Base-by-base conservation (phyloP, 2,113 vertebrate genomes). In the Pungitius pungitius region DNA sequence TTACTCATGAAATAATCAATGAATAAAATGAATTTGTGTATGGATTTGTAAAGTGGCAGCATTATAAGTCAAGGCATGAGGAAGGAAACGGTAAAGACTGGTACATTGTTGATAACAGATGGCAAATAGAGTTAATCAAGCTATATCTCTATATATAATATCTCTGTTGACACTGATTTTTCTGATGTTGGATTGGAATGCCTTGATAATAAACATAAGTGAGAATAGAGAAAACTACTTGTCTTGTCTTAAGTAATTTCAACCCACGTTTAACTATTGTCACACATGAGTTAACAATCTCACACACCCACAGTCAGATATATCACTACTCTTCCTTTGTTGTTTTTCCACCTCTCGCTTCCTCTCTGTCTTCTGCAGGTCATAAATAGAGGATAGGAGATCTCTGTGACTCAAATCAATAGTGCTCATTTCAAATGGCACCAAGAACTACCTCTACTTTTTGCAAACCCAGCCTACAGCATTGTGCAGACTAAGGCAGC, bases 161-260 rank as follows among this genome's bases (percentile, higher is more conserved):
- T 58, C 39, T 4, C 42, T 42, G 69, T 63, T 73, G 47, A 69
- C n/a, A 67, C 24, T n/a, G 15, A 66, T 69, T 70, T 66, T 66
- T 17, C 55, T 8, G 13, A 55, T 62, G 54, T 60, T 75, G 1
- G 1, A 33, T 64, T 33, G 39, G 1, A 26, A 69, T 37, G 27
- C 1, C 15, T 7, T 13, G 6, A 26, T 59, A 52, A 72, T 12
- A 55, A 26, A 33, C 14, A 42, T 8, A n/a, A 37, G 8, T 69
- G 5, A 51, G 8, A 18, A n/a, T 14, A 42, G n/a, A 26, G 3
- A 2, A 14, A 57, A 43, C 24, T 9, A 12, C 7, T 30, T 35
- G 9, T 58, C 49, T 22, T 24, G 15, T 33, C 22, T 52, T 6
- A 26, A 26, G 51, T 54, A 26, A 26, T 54, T 54, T 6, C 51